phyloP scores from a whole-genome alignment of 2,888 invertebrate genomes.

The Rhaphigaster nebulosa region DNA sequence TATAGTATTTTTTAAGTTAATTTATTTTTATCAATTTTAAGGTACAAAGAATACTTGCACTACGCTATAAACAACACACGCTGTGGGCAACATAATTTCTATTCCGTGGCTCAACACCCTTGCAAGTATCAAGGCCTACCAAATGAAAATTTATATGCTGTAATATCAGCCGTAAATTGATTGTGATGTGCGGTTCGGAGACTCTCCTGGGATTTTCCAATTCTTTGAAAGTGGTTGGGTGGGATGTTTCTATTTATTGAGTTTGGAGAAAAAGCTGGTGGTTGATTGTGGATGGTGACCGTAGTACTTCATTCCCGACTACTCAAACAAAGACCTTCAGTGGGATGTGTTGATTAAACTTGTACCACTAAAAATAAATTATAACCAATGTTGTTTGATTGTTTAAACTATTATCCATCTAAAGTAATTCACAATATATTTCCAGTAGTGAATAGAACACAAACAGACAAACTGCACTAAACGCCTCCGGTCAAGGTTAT shows the following conservation, averaged over 20 bases:
- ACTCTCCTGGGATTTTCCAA: neutral
- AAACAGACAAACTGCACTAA: neutral
- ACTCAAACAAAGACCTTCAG: neutral
- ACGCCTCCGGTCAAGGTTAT: neutral
- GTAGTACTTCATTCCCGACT: neutral
- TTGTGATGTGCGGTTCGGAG: neutral
- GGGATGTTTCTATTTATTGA: neutral
- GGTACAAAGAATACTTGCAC: no score
- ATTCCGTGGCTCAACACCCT: no score
- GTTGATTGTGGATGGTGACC: neutral
- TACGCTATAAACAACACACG: no score
- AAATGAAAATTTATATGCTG: no score
- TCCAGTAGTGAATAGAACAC: neutral
- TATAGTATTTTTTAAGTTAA: no score
- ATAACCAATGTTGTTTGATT: neutral
- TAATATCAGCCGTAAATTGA: neutral
- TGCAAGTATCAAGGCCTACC: no score
- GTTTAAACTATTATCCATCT: neutral
- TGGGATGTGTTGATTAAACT: no score
- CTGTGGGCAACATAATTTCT: no score
- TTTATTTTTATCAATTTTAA: no score
- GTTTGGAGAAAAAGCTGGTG: neutral
- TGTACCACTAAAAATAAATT: no score
- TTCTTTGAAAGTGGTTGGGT: neutral
- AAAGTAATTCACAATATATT: neutral